Evolutionary conservation across 2,113 vertebrate genomes (phyloP), one percentile per base, ranked within the genome.

Genomic region (Echinops telfairi): DNA sequence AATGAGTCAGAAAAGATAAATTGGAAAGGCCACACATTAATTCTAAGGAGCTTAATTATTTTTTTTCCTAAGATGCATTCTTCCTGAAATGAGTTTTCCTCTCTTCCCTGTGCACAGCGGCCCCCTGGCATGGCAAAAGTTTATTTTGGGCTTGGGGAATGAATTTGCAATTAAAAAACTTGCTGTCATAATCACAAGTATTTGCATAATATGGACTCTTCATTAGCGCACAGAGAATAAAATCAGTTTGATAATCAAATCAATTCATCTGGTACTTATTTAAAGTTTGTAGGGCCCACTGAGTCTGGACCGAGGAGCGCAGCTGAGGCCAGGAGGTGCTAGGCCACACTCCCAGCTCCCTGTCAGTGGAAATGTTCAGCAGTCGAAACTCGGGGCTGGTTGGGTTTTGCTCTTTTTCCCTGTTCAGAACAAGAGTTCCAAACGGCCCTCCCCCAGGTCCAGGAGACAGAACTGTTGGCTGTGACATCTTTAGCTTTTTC

Each of bases 1-100:
- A 95, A 95, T 64, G 86, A 93, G 25, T 95, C 86, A 90, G 83
- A 93, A 95, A 90, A 94, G 76, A 94, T 92, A 96, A 97, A 93
- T 93, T 93, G 14, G 70, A 93, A 94, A 90, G 89, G 38, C 89
- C 92, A 83, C 94, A 83, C 70, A 88, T 96, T 94, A 96, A 97
- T 97, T 97, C 94, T 83, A 62, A 95, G 89, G 75, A 86, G 89
- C 83, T 92, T 94, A 95, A 95, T 95, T 94, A 88, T 93, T 88
- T 88, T 88, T 88, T 68, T 73, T 2, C 86, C 76, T 43, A n/a
- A 86, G 83, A 83, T 1, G 6, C 84, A 12, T 83, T 89, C 76
- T 75, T 62, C 47, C 91, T 19, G 27, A 84, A 91, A 93, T 85
- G 89, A 86, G 77, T 40, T 87, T 83, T 40, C 29, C 89, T 84